Evolutionary conservation across 2,797 vertebrate genomes (phyloP).

Genomic region (Syngnathus acus): DNA sequence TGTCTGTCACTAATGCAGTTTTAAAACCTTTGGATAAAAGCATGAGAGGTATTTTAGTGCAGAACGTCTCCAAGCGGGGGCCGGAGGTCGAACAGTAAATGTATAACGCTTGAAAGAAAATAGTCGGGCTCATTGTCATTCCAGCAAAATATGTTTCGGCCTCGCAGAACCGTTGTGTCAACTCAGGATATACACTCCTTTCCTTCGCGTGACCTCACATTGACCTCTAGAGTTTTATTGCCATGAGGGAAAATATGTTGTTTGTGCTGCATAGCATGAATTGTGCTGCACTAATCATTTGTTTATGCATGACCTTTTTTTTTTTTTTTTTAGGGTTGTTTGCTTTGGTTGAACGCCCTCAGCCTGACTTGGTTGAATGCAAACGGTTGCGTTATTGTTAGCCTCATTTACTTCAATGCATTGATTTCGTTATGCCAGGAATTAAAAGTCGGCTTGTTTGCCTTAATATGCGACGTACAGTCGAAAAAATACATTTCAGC

Average conservation of each 20-base stretch:
- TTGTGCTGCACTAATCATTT: neutral
- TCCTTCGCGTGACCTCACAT: conserved; percentile 34
- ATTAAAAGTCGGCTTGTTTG: no score
- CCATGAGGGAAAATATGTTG: conserved; percentile 16
- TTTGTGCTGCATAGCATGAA: conserved; percentile 13
- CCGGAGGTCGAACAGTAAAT: conserved; percentile 42
- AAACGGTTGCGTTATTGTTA: conserved; percentile 27
- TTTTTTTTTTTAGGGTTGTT: neutral
- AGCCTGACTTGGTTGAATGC: conserved; percentile 14
- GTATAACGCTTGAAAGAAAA: conserved; percentile 25
- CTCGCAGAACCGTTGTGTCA: conserved; percentile 24
- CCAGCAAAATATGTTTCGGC: conserved; percentile 36
- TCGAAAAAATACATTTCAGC: no score
- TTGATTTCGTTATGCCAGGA: neutral
- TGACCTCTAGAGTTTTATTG: conserved; percentile 40
- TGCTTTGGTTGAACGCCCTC: neutral
- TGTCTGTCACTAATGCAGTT: conserved; percentile 21
- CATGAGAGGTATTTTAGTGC: conserved; percentile 14
- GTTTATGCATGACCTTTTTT: neutral
- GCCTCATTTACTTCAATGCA: no score
- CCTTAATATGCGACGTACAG: no score
- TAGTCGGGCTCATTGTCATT: conserved; percentile 1
- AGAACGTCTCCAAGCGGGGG: conserved; percentile 37
- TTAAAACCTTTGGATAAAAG: conserved; percentile 39
- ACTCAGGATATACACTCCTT: conserved; percentile 39